Conservation (phyloP, 2,888 invertebrate species). For the Schizaphis graminum region DNA sequence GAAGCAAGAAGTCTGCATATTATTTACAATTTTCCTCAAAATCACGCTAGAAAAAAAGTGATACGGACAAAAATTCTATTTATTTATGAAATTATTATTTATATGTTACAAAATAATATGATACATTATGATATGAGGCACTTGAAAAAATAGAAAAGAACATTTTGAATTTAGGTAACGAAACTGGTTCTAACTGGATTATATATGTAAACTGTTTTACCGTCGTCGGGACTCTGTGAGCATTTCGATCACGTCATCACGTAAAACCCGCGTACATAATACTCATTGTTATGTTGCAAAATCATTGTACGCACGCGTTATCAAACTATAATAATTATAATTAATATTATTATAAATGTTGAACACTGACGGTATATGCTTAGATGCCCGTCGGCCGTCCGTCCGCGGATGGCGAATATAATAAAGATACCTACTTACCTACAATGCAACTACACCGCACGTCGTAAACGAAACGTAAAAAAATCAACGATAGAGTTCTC, state of each 20-base stretch:
- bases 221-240: background rate
- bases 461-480: no score
- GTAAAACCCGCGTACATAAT: background rate
- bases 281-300: background rate
- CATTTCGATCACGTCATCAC: background rate
- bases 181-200: constrained; percentile 43
- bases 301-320: background rate
- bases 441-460: no score
- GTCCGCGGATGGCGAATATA: background rate
- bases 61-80: background rate
- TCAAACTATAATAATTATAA: background rate
- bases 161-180: background rate
- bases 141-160: background rate
- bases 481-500: no score
- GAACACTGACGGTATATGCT: background rate
- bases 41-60: background rate
- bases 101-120: background rate
- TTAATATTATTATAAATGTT: background rate
- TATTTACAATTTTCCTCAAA: background rate
- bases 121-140: background rate
- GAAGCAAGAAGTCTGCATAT: background rate
- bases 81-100: background rate
- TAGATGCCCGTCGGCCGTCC: background rate
- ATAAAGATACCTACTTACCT: background rate
- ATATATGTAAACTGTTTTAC: constrained; percentile 5